Conservation (phyloP, 2,113 vertebrate species). For the Otocyon megalotis region DNA sequence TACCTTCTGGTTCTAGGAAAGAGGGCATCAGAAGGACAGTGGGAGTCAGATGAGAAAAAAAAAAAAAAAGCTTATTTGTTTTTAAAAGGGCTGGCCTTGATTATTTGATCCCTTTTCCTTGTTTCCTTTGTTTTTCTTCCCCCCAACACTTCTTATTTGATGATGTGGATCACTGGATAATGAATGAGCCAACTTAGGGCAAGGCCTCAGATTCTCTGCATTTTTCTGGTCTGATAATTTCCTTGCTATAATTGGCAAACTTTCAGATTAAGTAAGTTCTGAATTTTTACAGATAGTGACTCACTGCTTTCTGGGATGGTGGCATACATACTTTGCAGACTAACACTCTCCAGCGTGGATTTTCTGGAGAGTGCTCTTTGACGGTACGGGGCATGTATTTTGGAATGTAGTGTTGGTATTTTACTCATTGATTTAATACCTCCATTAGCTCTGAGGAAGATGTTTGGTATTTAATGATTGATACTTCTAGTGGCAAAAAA, state of each 20-base stretch:
- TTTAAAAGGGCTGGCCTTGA: not conserved
- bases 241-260: not conserved
- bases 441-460: constrained; percentile 2
- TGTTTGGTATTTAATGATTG: constrained; percentile 59
- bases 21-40: not conserved
- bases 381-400: constrained; percentile 25
- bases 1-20: not conserved
- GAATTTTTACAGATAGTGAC: constrained; percentile 26
- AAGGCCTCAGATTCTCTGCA: not conserved
- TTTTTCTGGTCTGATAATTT: constrained; percentile 31
- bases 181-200: not conserved
- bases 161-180: not conserved
- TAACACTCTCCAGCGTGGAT: constrained; percentile 19
- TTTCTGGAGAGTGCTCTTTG: constrained; percentile 56
- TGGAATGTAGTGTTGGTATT: constrained; percentile 63
- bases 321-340: constrained; percentile 46
- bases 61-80: not conserved
- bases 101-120: not conserved
- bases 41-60: fast-evolving
- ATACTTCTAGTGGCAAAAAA: constrained; percentile 58
- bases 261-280: constrained; percentile 48
- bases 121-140: not conserved
- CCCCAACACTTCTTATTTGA: not conserved
- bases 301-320: not conserved
- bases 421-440: constrained; percentile 63